phyloP scores from a whole-genome alignment of 2,888 invertebrate species.

The Platycnemis pennipes region DNA sequence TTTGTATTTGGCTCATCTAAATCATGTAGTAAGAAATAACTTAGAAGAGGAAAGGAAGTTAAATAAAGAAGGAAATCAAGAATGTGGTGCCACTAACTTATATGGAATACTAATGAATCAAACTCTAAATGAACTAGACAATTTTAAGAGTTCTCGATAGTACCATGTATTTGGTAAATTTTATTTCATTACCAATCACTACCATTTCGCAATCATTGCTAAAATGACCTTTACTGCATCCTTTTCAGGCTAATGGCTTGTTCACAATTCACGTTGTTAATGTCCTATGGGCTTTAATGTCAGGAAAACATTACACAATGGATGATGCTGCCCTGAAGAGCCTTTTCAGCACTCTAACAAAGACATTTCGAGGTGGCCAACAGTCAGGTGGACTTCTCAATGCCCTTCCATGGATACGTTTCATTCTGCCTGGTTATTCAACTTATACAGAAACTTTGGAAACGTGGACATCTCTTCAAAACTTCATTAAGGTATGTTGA shows the following conservation, averaged over 20 bases:
- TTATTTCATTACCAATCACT: no score
- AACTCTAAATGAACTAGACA: no score
- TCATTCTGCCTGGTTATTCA: constrained; percentile 58
- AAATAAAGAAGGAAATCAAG: no score
- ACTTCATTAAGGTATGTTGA: constrained; percentile 65
- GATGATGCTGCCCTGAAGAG: constrained; percentile 70
- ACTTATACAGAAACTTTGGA: constrained; percentile 40
- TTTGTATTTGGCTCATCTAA: no score
- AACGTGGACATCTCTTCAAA: constrained; percentile 60
- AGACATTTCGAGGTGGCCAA: constrained; percentile 69
- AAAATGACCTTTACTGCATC: no score
- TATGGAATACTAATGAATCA: no score
- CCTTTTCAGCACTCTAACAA: constrained; percentile 70
- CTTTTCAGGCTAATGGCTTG: constrained; percentile 69
- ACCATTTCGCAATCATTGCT: no score
- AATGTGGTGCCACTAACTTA: no score
- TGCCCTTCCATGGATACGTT: constrained; percentile 57
- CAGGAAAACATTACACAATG: constrained; percentile 71
- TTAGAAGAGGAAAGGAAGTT: no score
- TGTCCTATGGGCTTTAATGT: constrained; percentile 73
- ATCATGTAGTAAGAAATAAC: no score
- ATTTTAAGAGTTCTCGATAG: no score
- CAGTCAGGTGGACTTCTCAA: constrained; percentile 63
- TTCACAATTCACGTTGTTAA: constrained; percentile 72
- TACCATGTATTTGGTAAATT: no score